Evolutionary conservation across 2,888 invertebrate genomes (phyloP), one percentile per base, ranked within the genome.

Genomic region (Rhorus exstirpatorius): DNA sequence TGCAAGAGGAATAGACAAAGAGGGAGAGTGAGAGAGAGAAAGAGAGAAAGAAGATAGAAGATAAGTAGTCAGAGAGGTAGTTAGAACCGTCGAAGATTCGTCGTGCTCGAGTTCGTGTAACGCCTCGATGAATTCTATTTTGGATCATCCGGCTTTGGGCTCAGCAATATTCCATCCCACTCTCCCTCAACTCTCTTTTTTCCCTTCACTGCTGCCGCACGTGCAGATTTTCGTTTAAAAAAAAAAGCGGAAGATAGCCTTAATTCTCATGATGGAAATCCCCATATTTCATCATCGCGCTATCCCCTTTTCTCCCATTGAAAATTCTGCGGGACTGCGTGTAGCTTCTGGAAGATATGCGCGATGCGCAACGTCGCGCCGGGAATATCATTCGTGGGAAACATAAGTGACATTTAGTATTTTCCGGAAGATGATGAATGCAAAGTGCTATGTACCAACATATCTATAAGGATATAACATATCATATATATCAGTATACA

Each of bases 41-140:
- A 14, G 17, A 49, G 46, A 46, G 10, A 31, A 10, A 51, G 65
- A 19, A 19, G 49, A 31, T 17, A n/a, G 12, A 38, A 24, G 14
- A 63, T 6, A 21, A 46, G 12, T 8, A 63, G n/a, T 1, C n/a
- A 14, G 55, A 17, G 21, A 71, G 24, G 21, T 8, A 46, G 17
- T 44, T 14, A n/a, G 44, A 31, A 17, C 46, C 17, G 35, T 63
- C 63, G 46, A n/a, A 67, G 67, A 74, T 58, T 74, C 44, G 19
- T 74, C 41, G 14, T 51, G 24, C 67, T 17, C 46, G 38, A 60
- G 53, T 75, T 75, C 63, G 35, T 17, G 46, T 38, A 61, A 74
- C 80, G 68, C 58, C 41, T 65, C 75, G 63, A 65, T 71, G 65
- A 58, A 49, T 81, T 75, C 80, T 81, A 81, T 81, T 81, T 81